Conservation (phyloP, 2,888 invertebrate genomes). For the Tipula unca region DNA sequence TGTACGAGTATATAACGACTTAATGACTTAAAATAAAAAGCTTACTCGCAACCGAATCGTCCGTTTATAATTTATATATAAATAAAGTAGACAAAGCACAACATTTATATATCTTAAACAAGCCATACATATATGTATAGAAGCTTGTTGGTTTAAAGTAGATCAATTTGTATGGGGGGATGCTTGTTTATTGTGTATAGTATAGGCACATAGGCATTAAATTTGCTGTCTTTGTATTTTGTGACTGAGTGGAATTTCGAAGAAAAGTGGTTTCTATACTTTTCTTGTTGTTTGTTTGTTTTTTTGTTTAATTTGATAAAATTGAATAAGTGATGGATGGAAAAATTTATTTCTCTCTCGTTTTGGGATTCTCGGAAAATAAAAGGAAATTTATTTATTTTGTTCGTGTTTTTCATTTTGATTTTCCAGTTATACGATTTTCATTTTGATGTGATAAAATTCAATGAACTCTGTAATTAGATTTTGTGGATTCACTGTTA, state of each 20-base stretch:
- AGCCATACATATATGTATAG: no score
- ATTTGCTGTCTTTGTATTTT: not conserved
- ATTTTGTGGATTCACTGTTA: not conserved
- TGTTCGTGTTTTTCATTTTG: not conserved
- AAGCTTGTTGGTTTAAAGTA: not conserved
- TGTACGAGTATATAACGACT: no score
- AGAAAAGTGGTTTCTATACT: not conserved
- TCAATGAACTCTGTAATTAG: slow-evolving; percentile 8
- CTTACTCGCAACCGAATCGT: no score
- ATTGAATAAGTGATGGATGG: not conserved
- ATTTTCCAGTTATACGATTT: not conserved
- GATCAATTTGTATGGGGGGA: not conserved
- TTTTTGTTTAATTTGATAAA: not conserved
- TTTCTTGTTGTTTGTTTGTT: not conserved
- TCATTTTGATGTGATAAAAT: not conserved
- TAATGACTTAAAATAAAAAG: not conserved
- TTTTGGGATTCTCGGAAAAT: not conserved
- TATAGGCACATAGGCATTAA: not conserved
- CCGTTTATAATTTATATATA: no score
- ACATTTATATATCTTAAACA: no score
- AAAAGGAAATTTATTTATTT: not conserved
- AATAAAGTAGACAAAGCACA: no score
- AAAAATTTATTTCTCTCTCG: not conserved
- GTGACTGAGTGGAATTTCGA: not conserved
- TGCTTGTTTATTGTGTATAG: not conserved